phyloP scores from a whole-genome alignment of 2,113 vertebrate species.

The Cololabis saira region DNA sequence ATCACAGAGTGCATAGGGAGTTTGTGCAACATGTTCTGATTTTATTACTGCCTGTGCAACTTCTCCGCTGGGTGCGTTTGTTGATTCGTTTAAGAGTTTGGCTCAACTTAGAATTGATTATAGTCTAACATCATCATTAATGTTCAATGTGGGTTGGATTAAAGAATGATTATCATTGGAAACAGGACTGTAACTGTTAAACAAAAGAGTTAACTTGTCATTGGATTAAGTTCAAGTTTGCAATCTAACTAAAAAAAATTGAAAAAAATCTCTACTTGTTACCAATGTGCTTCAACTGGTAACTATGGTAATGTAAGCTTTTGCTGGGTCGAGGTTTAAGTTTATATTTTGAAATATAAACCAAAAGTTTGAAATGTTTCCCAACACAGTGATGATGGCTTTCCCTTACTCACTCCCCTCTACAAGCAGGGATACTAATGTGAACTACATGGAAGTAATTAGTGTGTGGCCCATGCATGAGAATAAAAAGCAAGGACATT shows the following conservation, averaged over 20 bases:
- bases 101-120: slow-evolving; percentile 7
- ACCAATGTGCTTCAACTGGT: slow-evolving; percentile 22
- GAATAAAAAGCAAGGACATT: slow-evolving; percentile 29
- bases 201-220: background rate
- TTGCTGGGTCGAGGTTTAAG: slow-evolving; percentile 4
- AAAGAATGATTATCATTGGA: slow-evolving; percentile 24
- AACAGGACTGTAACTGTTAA: slow-evolving; percentile 1
- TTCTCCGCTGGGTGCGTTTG: slow-evolving; percentile 19
- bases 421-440: slow-evolving; percentile 22
- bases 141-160: slow-evolving; percentile 36
- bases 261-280: slow-evolving; percentile 39
- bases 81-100: slow-evolving; percentile 27
- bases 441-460: slow-evolving; percentile 51
- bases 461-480: slow-evolving; percentile 15
- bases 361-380: slow-evolving; percentile 28
- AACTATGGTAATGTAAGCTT: slow-evolving; percentile 32
- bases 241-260: slow-evolving; percentile 3
- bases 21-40: slow-evolving; percentile 48
- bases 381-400: slow-evolving; percentile 10
- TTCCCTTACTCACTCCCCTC: slow-evolving; percentile 6
- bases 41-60: slow-evolving; percentile 36
- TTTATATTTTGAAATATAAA: slow-evolving; percentile 57
- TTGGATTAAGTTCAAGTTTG: background rate
- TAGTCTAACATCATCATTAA: slow-evolving; percentile 40
- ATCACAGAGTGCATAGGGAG: slow-evolving; percentile 37